Conservation (phyloP, 2,888 invertebrate genomes). For the Apamea crenata region DNA sequence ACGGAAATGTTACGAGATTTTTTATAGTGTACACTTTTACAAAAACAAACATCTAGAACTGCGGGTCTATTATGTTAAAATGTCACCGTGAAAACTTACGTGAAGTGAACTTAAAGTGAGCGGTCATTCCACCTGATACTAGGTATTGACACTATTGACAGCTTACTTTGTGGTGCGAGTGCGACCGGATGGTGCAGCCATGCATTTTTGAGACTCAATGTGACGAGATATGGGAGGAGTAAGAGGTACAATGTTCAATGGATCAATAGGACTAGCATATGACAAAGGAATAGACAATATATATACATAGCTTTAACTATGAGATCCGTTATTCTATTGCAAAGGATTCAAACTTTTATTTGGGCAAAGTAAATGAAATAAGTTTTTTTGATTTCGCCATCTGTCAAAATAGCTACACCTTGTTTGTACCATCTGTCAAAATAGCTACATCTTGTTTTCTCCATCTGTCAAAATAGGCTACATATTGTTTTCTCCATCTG, state of each 20-base stretch:
- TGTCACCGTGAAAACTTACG: not conserved
- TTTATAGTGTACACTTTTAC: not conserved
- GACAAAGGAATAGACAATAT: not conserved
- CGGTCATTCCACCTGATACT: not conserved
- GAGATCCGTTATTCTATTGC: not conserved
- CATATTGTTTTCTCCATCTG: too few relatives aligned
- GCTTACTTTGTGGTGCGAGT: slow-evolving; percentile 44
- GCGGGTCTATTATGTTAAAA: not conserved
- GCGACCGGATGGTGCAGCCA: slow-evolving; percentile 50
- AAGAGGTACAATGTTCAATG: not conserved
- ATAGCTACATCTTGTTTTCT: too few relatives aligned
- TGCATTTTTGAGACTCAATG: slow-evolving; percentile 47
- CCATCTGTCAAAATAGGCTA: too few relatives aligned
- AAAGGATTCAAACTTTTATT: not conserved
- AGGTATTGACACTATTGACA: not conserved
- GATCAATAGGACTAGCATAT: not conserved
- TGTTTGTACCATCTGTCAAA: too few relatives aligned
- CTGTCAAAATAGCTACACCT: not conserved
- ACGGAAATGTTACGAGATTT: not conserved
- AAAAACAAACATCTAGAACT: not conserved
- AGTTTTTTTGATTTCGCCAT: not conserved
- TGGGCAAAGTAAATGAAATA: not conserved
- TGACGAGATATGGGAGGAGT: slow-evolving; percentile 18
- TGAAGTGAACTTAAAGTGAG: not conserved
- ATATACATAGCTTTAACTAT: not conserved